phyloP scores from a whole-genome alignment of 2,888 invertebrate species.

The Endotricha flammealis region DNA sequence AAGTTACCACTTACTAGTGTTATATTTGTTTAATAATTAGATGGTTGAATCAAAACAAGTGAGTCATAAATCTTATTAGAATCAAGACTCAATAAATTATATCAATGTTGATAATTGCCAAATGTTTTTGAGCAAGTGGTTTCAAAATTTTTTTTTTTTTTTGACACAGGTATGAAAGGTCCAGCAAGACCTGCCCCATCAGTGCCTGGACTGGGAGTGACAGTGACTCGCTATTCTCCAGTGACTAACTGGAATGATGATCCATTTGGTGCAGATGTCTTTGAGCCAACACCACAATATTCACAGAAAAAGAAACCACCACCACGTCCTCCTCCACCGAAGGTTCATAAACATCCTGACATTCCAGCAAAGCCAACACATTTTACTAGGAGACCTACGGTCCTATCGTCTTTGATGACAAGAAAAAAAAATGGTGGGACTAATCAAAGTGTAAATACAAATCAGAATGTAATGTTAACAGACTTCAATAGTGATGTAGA shows the following conservation, averaged over 20 bases:
- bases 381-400: conserved; percentile 71
- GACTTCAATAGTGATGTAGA: conserved; percentile 52
- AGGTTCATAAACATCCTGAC: conserved; percentile 62
- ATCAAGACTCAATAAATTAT: no score
- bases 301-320: conserved; percentile 83
- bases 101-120: no score
- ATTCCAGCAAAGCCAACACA: conserved; percentile 70
- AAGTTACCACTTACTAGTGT: neutral
- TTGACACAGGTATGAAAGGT: conserved; percentile 75
- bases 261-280: conserved; percentile 69
- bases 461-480: conserved; percentile 32
- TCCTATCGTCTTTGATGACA: conserved; percentile 56
- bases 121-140: no score
- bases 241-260: conserved; percentile 77
- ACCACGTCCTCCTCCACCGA: conserved; percentile 85
- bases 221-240: conserved; percentile 66
- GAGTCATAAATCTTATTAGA: neutral
- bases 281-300: conserved; percentile 61
- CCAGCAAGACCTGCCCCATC: conserved; percentile 79
- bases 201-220: conserved; percentile 57
- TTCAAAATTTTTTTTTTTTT: neutral
- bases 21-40: neutral
- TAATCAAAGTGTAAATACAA: conserved; percentile 28
- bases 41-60: neutral
- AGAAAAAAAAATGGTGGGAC: conserved; percentile 52